These are phyloP conservation scores for Whitmania pigra DNA, from an alignment of 1,140 invertebrate species.

Conservation along the genomic window DNA sequence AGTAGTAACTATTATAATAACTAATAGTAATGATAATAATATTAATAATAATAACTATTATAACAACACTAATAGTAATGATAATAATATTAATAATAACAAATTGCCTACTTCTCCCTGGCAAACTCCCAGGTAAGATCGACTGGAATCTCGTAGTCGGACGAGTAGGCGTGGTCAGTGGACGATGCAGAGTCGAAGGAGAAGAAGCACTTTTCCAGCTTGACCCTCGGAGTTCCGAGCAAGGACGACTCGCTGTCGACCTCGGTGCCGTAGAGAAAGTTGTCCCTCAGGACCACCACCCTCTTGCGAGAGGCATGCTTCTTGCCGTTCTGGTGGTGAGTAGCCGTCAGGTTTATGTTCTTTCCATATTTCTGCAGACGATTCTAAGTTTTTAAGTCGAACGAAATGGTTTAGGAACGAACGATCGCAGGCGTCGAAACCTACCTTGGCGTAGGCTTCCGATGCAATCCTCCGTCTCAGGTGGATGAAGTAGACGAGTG, in stretches of 20 bases:
- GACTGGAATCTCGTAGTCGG: constrained; percentile 20
- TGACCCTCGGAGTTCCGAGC: neutral
- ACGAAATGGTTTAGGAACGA: neutral
- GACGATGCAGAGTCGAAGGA: neutral
- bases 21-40: neutral
- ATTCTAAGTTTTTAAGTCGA: neutral
- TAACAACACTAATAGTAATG: too few relatives aligned
- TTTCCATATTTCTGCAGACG: too few relatives aligned
- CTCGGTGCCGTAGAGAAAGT: constrained; percentile 37
- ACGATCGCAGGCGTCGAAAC: neutral
- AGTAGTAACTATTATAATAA: neutral
- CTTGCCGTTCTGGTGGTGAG: neutral
- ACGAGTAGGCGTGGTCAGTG: neutral
- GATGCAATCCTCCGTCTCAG: neutral
- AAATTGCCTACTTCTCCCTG: neutral
- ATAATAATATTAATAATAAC: neutral
- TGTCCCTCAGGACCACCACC: constrained; percentile 9
- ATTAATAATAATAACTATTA: too few relatives aligned
- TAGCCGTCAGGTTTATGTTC: neutral
- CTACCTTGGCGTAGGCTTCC: neutral
- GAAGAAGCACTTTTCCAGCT: constrained; percentile 10
- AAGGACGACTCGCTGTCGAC: neutral
- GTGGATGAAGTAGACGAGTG: too few relatives aligned
- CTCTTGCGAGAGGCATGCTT: neutral
- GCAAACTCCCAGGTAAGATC: constrained; percentile 21